Percentiles rank a stretch among this genome's conserved stretches.
These are phyloP conservation scores for Xanthostigma xanthostigma DNA, from an alignment of 2,888 invertebrate genomes.

Conservation along the genomic window DNA sequence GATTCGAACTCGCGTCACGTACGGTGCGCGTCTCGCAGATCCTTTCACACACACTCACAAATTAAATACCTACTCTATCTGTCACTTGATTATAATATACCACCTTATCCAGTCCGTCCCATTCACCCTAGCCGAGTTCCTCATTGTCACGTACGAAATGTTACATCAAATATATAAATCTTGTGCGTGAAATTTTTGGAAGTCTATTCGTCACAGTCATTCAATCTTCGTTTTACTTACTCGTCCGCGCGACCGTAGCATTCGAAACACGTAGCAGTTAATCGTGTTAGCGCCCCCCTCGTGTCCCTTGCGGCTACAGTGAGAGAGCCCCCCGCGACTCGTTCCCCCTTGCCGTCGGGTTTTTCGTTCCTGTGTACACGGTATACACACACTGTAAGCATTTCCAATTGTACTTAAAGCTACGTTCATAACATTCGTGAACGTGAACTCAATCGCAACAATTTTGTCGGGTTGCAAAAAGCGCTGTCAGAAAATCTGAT, in stretches of 20 bases:
- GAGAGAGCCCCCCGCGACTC: too few species aligned
- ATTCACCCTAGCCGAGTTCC: not conserved
- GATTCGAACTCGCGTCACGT: not conserved
- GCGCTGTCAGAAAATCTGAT: too few species aligned
- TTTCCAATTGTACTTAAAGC: too few species aligned
- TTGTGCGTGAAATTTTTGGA: slow-evolving; percentile 10
- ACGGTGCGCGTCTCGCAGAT: not conserved
- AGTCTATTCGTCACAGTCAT: slow-evolving; percentile 10
- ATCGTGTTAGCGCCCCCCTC: slow-evolving; percentile 2
- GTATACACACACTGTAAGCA: too few species aligned
- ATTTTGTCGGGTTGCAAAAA: too few species aligned
- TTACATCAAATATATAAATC: slow-evolving; percentile 8
- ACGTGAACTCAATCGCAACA: too few species aligned
- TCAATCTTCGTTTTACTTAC: not conserved
- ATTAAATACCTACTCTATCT: slow-evolving; percentile 1
- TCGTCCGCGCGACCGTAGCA: not conserved
- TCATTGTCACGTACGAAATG: not conserved
- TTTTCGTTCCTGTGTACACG: too few species aligned
- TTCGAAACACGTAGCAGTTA: slow-evolving; percentile 4
- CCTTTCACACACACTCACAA: not conserved
- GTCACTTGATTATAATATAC: too few species aligned
- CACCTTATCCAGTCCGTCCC: too few species aligned
- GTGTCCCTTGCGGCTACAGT: not conserved
- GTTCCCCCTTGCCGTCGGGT: too few species aligned
- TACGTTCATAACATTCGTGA: too few species aligned